Percentiles rank a stretch among this genome's conserved stretches.
Conservation (phyloP, 92 coral and sea anemone genomes). For the Zoanthus solanderi region DNA sequence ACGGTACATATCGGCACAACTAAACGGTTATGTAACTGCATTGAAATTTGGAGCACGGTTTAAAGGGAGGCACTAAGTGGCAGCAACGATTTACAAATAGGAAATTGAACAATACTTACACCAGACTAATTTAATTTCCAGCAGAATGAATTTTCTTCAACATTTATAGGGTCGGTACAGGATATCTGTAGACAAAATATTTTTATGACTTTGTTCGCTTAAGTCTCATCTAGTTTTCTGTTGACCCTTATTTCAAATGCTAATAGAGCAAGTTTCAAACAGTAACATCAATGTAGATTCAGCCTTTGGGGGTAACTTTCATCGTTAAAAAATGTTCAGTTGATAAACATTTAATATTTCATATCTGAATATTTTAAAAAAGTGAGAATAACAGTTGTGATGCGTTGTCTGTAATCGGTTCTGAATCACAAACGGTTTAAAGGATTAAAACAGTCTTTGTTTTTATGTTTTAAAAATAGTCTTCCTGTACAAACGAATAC, state of each 20-base stretch:
- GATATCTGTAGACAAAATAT: too few species aligned
- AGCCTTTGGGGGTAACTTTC: background rate
- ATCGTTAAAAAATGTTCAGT: background rate
- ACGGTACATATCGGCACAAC: too few species aligned
- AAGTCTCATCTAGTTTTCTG: background rate
- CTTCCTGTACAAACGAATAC: background rate
- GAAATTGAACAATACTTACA: too few species aligned
- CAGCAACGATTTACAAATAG: too few species aligned
- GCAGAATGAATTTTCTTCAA: too few species aligned
- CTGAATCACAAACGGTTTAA: background rate
- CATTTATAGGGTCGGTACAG: too few species aligned
- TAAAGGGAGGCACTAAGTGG: too few species aligned
- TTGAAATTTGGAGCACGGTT: too few species aligned
- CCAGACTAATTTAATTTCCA: too few species aligned
- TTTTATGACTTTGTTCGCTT: too few species aligned
- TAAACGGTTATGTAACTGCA: too few species aligned
- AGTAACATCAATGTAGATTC: background rate
- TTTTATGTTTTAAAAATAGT: background rate
- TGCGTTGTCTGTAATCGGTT: background rate
- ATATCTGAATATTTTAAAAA: background rate
- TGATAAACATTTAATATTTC: background rate
- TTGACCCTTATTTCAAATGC: background rate
- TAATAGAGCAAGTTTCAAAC: background rate
- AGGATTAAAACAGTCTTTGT: background rate
- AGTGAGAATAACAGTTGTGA: background rate